Base-by-base conservation (phyloP, 2,888 invertebrate genomes). In the Thera britannica region DNA sequence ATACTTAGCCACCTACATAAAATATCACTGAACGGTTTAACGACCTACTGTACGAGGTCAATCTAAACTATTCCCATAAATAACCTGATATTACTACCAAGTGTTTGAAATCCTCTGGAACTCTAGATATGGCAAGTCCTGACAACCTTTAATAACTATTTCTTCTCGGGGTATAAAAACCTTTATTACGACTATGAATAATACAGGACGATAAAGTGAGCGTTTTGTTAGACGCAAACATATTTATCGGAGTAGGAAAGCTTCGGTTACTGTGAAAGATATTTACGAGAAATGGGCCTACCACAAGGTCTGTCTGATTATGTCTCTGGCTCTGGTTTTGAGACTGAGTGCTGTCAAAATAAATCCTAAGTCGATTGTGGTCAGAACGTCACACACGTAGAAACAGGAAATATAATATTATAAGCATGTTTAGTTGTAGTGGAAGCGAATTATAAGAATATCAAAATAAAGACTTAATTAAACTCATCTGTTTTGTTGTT, bases 171-270 rank as follows among this genome's bases (percentile, higher is more conserved):
- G 68, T 70, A 79, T 78, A 75, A 75, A 70, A 79, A 77, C 76
- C 75, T 80, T 78, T 80, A 82, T 78, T 73, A 74, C 61, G 71
- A 71, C 66, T 73, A 75, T 82, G 74, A 81, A 79, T 79, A 77
- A 79, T 78, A 77, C 75, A 75, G 23, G 72, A 67, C 67, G 69
- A 80, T 78, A 77, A 75, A 79, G 73, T 66, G 70, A 75, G 74
- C 74, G 69, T 78, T 72, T 68, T 70, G 64, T 69, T 74, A 70
- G 76, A 79, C 77, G 73, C 72, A 80, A 77, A 81, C 77, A 80
- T 78, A 77, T 83, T 80, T 81, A 79, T 81, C 74, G 77, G 74
- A 79, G 79, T 81, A 79, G 79, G 78, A 81, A 79, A 75, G 72
- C 74, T 60, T 72, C 57, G 68, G 71, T 62, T 73, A 73, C 72